A percentile compares a stretch with the other conserved stretches of the same genome.
Conservation (phyloP, 2,113 vertebrate species). For the Elanoides forficatus region DNA sequence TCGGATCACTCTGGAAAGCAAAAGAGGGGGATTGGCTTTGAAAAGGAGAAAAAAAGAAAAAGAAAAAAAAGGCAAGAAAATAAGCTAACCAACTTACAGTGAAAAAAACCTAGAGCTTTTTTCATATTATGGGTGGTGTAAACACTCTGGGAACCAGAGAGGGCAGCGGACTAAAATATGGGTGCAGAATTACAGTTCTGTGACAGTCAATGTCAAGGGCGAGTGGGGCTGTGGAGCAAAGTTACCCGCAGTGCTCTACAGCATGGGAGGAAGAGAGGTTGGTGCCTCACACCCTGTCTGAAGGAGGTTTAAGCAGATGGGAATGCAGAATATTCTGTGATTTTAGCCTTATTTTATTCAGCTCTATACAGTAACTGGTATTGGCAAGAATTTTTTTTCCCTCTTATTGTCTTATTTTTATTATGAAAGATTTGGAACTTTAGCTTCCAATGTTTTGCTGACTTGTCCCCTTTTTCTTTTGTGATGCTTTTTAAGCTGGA, state of each 20-base stretch:
- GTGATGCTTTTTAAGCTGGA: conserved; percentile 80
- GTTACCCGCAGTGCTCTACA: rapidly evolving
- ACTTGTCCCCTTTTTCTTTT: background rate
- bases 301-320: background rate
- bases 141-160: background rate
- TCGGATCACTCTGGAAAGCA: background rate
- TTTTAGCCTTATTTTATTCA: background rate
- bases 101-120: background rate
- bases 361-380: background rate
- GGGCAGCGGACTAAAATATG: rapidly evolving
- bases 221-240: background rate
- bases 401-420: background rate
- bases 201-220: rapidly evolving
- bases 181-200: rapidly evolving
- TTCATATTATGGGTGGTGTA: rapidly evolving
- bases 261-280: rapidly evolving
- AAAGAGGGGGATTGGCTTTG: background rate
- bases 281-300: background rate
- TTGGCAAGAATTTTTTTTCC: background rate
- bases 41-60: background rate
- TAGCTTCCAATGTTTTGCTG: background rate
- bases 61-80: too few relatives aligned
- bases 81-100: background rate
- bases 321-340: background rate
- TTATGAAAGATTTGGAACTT: background rate